phyloP scores from a whole-genome alignment of 1,140 invertebrate species.

The Homarus americanus region DNA sequence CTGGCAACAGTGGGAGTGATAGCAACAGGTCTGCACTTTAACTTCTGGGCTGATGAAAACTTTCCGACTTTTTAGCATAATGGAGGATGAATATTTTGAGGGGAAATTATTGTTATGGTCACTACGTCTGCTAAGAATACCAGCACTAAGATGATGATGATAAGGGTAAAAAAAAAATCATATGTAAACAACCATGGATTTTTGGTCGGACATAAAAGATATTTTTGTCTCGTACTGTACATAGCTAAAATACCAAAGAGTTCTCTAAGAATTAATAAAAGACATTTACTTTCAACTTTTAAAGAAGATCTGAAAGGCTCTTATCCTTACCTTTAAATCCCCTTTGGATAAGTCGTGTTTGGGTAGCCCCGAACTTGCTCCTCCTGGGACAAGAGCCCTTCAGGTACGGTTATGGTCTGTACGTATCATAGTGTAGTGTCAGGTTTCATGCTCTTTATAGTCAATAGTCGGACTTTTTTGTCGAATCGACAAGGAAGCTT shows the following conservation, averaged over 20 bases:
- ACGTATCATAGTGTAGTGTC: neutral
- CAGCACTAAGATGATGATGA: no score
- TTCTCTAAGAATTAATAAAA: constrained; percentile 8
- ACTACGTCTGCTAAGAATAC: no score
- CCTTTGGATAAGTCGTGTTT: neutral
- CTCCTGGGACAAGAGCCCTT: neutral
- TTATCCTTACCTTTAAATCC: neutral
- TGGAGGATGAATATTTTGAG: no score
- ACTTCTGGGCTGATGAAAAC: no score
- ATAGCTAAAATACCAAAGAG: constrained; percentile 56
- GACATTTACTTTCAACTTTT: neutral
- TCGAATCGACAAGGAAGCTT: neutral
- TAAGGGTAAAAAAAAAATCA: no score
- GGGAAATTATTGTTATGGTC: no score
- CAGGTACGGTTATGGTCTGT: neutral
- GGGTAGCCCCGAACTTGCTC: neutral
- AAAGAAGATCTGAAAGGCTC: neutral
- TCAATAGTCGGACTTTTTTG: neutral
- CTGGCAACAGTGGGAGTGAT: no score
- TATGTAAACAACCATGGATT: constrained; percentile 29
- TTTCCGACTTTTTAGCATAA: no score
- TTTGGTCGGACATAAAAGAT: neutral
- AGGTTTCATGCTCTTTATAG: neutral
- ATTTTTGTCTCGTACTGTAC: constrained; percentile 15
- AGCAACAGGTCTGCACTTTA: no score